These are phyloP conservation scores for Drosophila gunungcola DNA, from an alignment of 1,140 invertebrate species.

Conservation along the genomic window DNA sequence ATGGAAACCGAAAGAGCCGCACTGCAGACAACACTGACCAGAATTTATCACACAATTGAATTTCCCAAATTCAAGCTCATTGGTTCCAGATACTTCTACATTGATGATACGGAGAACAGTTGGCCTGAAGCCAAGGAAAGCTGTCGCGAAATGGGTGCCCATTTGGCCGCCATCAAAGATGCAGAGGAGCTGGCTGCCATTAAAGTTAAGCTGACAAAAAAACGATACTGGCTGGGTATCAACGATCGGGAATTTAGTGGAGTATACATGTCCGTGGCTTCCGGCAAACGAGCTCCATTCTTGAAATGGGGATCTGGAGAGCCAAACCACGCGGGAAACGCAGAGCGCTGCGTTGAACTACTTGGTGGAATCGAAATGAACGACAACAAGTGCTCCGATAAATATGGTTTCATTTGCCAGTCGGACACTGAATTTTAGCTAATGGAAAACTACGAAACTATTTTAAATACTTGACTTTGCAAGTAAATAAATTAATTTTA, in stretches of 20 bases:
- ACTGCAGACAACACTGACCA: not conserved
- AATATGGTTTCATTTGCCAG: too few species aligned
- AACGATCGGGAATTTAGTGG: not conserved
- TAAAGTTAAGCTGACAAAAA: not conserved
- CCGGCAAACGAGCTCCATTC: not conserved
- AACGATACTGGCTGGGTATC: not conserved
- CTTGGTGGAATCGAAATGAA: not conserved
- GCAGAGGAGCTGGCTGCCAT: not conserved
- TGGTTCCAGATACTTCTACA: not conserved
- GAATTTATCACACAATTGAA: not conserved
- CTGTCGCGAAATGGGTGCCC: not conserved
- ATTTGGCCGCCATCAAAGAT: not conserved
- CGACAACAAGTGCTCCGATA: not conserved
- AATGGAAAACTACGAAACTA: too few species aligned
- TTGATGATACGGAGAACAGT: not conserved
- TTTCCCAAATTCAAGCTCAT: not conserved
- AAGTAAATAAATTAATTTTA: too few species aligned
- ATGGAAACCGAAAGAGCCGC: not conserved
- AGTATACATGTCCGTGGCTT: not conserved
- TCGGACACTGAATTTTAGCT: not conserved
- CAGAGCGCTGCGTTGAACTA: not conserved
- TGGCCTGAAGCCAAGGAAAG: not conserved
- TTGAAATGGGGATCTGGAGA: not conserved
- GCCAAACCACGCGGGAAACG: not conserved
- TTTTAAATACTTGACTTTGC: too few species aligned